Evolutionary conservation across 2,113 vertebrate species (phyloP), one percentile per base, ranked within the genome.

Genomic region (Cynopterus brachyotis): DNA sequence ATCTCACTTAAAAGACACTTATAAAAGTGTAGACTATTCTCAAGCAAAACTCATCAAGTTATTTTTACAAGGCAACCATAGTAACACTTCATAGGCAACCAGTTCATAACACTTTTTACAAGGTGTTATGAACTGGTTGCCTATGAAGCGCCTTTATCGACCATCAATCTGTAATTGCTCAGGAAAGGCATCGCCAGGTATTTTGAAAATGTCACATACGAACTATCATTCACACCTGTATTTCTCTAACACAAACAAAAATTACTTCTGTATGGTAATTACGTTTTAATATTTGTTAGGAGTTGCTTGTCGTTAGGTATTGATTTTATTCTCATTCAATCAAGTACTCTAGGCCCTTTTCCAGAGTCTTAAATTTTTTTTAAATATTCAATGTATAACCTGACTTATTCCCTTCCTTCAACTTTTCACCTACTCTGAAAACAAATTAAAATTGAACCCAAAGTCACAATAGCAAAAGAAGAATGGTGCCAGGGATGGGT

Each of bases 321-420:
- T 45, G 55, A 83, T 76, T 84, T 81, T 47, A 80, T 89, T 83
- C 94, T 96, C 59, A 73, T 66, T 93, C 86, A 89, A 91, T 19
- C 35, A 79, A 82, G 30, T 15, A 84, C 69, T 70, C 53, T 20
- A 26, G 50, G 79, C 75, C 4, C 15, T 91, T 95, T 97, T 83
- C 50, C 45, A 69, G 60, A 85, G 59, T 47, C 86, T 66, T 85
- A 64, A 62, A 62, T 59, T 80, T 50, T 47, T 50, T 50, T 50
- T 50, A 26, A 91, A 64, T 37, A 85, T 42, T 91, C 53, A 55
- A 1, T 79, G 73, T 79, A 59, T 66, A 93, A 82, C 8, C 19
- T 70, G 53, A 35, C 26, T 76, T 50, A 13, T 13, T 9, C 28
- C 22, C 40, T 3, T 15, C 69, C 28, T 69, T 57, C 67, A 91